Evolutionary conservation across 2,797 vertebrate species (phyloP).

Genomic region (Pangasius djambal): DNA sequence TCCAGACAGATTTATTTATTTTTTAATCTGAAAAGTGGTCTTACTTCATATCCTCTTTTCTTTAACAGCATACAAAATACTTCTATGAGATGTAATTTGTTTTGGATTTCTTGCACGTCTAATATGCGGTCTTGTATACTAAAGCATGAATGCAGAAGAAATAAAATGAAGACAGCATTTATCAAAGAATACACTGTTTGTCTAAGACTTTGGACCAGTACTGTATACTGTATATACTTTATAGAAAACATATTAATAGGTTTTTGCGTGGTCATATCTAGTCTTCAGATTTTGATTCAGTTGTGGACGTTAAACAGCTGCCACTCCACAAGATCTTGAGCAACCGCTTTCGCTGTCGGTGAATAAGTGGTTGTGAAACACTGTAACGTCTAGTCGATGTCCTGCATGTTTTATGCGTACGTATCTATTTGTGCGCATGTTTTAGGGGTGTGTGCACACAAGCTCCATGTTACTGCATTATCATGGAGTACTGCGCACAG

Average conservation of each 20-base stretch:
- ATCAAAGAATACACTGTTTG: neutral
- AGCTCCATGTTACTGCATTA: slow-evolving; percentile 96
- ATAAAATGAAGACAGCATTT: neutral
- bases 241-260: neutral
- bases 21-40: neutral
- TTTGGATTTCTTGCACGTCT: neutral
- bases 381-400: neutral
- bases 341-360: neutral
- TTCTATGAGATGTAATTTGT: neutral
- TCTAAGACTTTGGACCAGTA: no score
- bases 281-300: neutral
- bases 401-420: neutral
- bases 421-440: slow-evolving; percentile 22
- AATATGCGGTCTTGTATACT: neutral
- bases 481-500: slow-evolving; percentile 99
- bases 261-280: neutral
- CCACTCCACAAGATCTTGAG: neutral
- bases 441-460: slow-evolving; percentile 94
- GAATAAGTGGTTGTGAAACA: neutral
- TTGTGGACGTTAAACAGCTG: neutral
- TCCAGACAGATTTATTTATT: neutral
- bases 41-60: neutral
- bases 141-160: neutral
- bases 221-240: neutral
- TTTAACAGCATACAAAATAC: neutral